Percentiles rank a stretch among this genome's conserved stretches.
Evolutionary conservation across 2,797 vertebrate species (phyloP).

Genomic region (Acanthurus lineatus): DNA sequence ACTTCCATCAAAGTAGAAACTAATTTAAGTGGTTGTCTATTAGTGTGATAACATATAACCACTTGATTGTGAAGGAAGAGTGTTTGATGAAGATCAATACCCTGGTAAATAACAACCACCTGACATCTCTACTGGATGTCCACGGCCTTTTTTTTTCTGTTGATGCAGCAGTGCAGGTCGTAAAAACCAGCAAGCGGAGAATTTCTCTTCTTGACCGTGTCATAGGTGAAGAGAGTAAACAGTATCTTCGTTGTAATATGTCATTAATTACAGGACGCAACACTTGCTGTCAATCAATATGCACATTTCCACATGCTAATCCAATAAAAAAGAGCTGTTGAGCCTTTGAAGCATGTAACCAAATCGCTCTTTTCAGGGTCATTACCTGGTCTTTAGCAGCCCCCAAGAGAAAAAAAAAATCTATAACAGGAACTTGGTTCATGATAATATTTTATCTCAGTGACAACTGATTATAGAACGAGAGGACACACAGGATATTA

Average conservation of each 20-base stretch:
- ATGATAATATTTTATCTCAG: slow-evolving; percentile 32
- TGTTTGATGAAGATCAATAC: not conserved
- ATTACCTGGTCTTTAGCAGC: slow-evolving; percentile 27
- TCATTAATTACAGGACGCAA: slow-evolving; percentile 38
- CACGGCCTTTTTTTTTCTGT: slow-evolving; percentile 12
- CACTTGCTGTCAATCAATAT: slow-evolving; percentile 54
- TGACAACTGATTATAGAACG: slow-evolving; percentile 23
- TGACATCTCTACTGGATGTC: not conserved
- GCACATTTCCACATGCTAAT: slow-evolving; percentile 40
- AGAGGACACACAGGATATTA: slow-evolving; percentile 13
- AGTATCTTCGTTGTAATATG: slow-evolving; percentile 4
- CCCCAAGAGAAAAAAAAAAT: slow-evolving; percentile 21
- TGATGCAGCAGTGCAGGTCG: slow-evolving; percentile 29
- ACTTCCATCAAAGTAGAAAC: not conserved
- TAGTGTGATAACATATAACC: not conserved
- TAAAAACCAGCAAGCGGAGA: slow-evolving; percentile 17
- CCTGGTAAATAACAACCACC: not conserved
- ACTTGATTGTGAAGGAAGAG: slow-evolving; percentile 6
- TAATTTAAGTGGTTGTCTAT: not conserved
- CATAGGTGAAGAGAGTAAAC: slow-evolving; percentile 23
- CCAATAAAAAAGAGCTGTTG: slow-evolving; percentile 45
- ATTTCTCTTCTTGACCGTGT: slow-evolving; percentile 7
- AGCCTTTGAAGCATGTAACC: slow-evolving; percentile 42
- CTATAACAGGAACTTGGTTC: slow-evolving; percentile 24
- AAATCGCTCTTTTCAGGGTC: slow-evolving; percentile 11